Evolutionary conservation across 2,113 vertebrate genomes (phyloP).

Genomic region (Grammatotria lemairii): DNA sequence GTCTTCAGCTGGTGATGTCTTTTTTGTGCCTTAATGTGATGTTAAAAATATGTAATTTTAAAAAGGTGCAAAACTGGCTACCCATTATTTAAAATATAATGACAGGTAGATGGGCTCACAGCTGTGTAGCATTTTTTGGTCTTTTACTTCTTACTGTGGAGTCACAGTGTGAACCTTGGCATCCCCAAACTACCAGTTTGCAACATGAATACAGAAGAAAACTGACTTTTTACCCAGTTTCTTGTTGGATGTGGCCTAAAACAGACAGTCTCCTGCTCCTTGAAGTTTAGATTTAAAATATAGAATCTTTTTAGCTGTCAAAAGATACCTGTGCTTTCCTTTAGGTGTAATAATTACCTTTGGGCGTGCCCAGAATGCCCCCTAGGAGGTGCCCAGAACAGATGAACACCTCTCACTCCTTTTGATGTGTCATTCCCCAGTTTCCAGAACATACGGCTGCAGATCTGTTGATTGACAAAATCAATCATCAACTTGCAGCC

Average conservation of each 20-base stretch:
- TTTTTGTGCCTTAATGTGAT: background rate
- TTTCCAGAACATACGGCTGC: background rate
- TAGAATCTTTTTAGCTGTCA: background rate
- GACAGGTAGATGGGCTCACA: background rate
- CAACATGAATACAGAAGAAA: background rate
- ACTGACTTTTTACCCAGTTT: background rate
- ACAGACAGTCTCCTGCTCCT: background rate
- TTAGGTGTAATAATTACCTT: background rate
- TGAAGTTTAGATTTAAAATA: background rate
- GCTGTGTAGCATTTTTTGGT: background rate
- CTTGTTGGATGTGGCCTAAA: background rate
- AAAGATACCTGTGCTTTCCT: background rate
- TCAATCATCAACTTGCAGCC: background rate
- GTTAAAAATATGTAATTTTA: background rate
- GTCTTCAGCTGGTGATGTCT: fast-evolving
- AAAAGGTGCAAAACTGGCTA: background rate
- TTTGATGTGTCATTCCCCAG: background rate
- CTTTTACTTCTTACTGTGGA: background rate
- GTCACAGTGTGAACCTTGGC: background rate
- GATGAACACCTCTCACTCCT: background rate
- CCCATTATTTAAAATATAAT: background rate
- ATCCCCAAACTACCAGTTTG: background rate
- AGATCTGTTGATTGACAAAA: background rate
- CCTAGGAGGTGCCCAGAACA: background rate
- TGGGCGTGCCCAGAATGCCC: background rate